Percentiles rank a stretch among this genome's conserved stretches.
Conservation (phyloP, 2,113 vertebrate species). For the Dasypus novemcinctus region DNA sequence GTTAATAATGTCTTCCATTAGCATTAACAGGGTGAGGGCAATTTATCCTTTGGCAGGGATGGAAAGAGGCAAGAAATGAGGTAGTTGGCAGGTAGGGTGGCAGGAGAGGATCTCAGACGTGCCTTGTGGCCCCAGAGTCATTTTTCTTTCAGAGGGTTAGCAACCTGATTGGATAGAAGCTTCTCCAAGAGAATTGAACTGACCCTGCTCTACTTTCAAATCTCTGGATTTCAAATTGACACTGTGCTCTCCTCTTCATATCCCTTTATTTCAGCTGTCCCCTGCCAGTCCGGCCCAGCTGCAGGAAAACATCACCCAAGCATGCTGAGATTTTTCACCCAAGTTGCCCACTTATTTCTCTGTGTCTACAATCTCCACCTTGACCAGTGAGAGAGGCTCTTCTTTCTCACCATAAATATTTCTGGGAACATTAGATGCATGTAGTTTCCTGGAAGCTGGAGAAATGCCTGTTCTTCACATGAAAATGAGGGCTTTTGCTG, state of each 20-base stretch:
- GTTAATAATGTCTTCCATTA: constrained; percentile 27
- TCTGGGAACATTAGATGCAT: not conserved
- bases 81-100: not conserved
- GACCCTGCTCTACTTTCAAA: not conserved
- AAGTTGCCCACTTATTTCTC: not conserved
- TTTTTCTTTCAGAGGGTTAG: not conserved
- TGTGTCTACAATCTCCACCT: not conserved
- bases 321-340: not conserved
- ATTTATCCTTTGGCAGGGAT: constrained; percentile 28
- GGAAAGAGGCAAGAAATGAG: not conserved
- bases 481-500: not conserved
- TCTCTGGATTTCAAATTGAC: not conserved
- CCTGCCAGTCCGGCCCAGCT: not conserved
- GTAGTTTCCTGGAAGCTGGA: not conserved
- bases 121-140: not conserved
- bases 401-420: not conserved
- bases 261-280: not conserved
- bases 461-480: not conserved
- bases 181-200: not conserved
- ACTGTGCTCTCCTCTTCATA: not conserved
- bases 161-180: not conserved
- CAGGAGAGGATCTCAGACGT: not conserved
- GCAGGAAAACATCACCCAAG: not conserved
- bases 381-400: not conserved
- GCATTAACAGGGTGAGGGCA: constrained; percentile 29